Evolutionary conservation across 2,797 vertebrate species (phyloP), one percentile per base, ranked within the genome.

Genomic region (Pipistrellus kuhlii): DNA sequence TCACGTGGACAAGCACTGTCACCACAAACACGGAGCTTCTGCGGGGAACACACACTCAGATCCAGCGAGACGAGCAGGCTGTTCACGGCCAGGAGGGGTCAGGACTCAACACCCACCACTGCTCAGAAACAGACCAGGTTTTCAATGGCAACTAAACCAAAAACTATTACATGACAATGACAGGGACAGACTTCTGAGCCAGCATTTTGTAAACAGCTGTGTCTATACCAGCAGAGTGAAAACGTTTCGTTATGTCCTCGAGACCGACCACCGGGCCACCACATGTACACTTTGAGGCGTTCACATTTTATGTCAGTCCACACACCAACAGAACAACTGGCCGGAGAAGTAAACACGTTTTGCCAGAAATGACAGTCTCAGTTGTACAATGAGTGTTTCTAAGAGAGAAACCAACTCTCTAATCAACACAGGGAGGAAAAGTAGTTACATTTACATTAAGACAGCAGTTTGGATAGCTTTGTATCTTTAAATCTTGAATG

Each of bases 351-450:
- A 97, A 92, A 97, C 97, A 96, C 82, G 0, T 97, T 96, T 96
- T 96, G 96, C 97, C 94, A 97, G 96, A 97, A 93, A 96, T 0
- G 96, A 97, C 97, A 97, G 55, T 97, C 94, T 97, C 81, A 8
- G 95, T 96, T 97, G 91, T 97, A 97, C 97, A 97, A 96, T 97
- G 96, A 97, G 97, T 94, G 96, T 97, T 97, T 96, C 95, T 84
- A 97, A 97, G 97, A 98, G 96, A 97, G 97, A 98, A 98, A 97
- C 95, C 96, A 97, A 97, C 95, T 97, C 97, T 96, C 97, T 97
- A 76, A 92, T 96, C 95, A 95, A 97, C 92, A 96, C 82, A 82
- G 97, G 97, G 96, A 94, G 97, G 96, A 98, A 97, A 95, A 98
- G 96, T 94, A 97, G 97, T 98, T 97, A 95, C 94, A 97, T 96